Percentiles rank a stretch among this genome's conserved stretches.
Conservation (phyloP, 1,140 invertebrate species). For the Pogonomyrmex californicus region DNA sequence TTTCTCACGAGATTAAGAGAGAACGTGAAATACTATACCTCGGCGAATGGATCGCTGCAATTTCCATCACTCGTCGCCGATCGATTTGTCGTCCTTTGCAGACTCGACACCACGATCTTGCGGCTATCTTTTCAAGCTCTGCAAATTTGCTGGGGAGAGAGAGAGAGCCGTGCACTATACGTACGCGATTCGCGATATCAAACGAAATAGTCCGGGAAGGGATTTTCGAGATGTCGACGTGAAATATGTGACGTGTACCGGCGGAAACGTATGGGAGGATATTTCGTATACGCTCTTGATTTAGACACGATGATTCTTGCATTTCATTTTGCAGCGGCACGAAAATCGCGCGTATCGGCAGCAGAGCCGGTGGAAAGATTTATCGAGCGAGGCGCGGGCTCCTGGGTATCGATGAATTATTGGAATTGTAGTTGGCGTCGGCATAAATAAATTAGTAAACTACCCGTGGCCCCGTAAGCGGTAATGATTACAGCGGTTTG, state of each 20-base stretch:
- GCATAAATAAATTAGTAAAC: conserved; percentile 58
- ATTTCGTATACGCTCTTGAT: conserved; percentile 50
- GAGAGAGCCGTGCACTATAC: conserved; percentile 20
- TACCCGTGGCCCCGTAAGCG: conserved; percentile 19
- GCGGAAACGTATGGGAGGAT: conserved; percentile 34
- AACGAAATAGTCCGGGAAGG: conserved; percentile 53
- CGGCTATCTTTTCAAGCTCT: conserved; percentile 51
- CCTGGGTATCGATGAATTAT: conserved; percentile 48
- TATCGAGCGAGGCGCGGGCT: conserved; percentile 27
- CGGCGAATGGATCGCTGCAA: conserved; percentile 23
- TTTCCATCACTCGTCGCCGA: conserved; percentile 20
- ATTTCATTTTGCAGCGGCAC: conserved; percentile 55
- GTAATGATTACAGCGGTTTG: conserved; percentile 44
- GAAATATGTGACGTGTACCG: conserved; percentile 53
- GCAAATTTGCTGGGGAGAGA: conserved; percentile 40
- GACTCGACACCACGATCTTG: conserved; percentile 42
- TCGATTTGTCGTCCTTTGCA: conserved; percentile 42
- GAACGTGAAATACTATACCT: neutral
- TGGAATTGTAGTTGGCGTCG: conserved; percentile 44
- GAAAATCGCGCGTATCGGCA: conserved; percentile 58
- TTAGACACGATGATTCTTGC: conserved; percentile 62
- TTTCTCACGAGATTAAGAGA: neutral
- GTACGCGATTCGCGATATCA: conserved; percentile 55
- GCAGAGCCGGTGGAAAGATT: conserved; percentile 16
- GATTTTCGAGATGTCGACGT: conserved; percentile 54